A percentile compares a stretch with the other conserved stretches of the same genome.
Conservation (phyloP, 53 echinoderm and acorn worm genomes). For the Echinometra lucunter region DNA sequence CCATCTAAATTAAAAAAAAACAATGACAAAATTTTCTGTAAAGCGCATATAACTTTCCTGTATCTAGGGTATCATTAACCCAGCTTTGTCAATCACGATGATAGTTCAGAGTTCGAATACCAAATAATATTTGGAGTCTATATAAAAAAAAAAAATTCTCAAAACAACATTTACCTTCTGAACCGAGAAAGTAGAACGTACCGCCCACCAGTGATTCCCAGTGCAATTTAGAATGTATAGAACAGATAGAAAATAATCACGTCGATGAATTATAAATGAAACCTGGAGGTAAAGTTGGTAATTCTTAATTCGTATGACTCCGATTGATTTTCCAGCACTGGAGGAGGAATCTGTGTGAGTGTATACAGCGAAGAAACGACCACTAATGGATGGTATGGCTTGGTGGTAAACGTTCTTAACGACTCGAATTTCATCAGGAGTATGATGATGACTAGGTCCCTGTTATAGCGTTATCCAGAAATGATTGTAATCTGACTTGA, state of each 20-base stretch:
- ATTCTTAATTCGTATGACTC: neutral
- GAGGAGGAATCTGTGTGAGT: neutral
- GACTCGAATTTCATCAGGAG: neutral
- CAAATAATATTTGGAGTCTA: too few relatives aligned
- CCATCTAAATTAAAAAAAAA: too few relatives aligned
- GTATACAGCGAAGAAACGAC: neutral
- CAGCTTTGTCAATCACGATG: too few relatives aligned
- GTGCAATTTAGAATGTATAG: neutral
- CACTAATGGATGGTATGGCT: neutral
- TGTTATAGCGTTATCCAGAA: neutral
- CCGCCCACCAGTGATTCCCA: neutral
- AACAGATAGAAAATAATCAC: neutral
- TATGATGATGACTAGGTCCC: neutral
- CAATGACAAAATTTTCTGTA: too few relatives aligned
- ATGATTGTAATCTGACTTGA: neutral
- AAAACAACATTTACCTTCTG: neutral
- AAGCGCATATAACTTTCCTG: too few relatives aligned
- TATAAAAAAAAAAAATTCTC: neutral
- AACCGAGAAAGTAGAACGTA: neutral
- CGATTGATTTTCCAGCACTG: neutral
- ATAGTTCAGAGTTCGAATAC: too few relatives aligned
- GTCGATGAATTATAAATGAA: constrained; percentile 7
- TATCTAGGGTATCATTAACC: too few relatives aligned
- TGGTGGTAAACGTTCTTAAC: neutral
- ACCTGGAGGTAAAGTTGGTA: neutral